phyloP scores from a whole-genome alignment of 2,888 invertebrate genomes.

The Sympetrum striolatum region DNA sequence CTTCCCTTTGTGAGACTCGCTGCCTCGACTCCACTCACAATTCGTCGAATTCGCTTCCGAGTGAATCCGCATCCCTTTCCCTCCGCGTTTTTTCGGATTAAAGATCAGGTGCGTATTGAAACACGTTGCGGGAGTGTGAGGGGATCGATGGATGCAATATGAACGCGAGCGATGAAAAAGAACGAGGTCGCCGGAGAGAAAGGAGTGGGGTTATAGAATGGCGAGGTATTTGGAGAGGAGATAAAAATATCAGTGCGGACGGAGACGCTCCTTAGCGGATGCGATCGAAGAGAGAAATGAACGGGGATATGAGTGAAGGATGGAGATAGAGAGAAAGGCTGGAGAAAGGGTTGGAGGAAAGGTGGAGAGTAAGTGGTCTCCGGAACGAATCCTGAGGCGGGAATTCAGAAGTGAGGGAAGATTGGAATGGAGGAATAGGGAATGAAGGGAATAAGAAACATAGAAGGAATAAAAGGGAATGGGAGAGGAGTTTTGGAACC shows the following conservation, averaged over 20 bases:
- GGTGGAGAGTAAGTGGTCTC: neutral
- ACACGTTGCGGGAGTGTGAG: neutral
- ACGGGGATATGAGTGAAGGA: neutral
- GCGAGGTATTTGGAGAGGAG: neutral
- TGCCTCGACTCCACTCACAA: neutral
- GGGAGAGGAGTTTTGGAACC: neutral
- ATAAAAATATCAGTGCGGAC: neutral
- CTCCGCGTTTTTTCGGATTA: neutral
- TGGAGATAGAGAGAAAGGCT: neutral
- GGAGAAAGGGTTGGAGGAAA: neutral
- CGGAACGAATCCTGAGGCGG: neutral
- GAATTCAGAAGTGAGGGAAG: neutral
- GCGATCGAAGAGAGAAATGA: neutral
- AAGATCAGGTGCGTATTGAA: neutral
- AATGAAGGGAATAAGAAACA: neutral
- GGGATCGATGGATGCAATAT: neutral
- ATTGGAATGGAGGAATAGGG: neutral
- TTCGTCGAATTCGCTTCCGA: neutral
- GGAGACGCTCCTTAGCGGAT: neutral
- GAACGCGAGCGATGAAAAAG: no score
- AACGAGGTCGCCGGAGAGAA: neutral
- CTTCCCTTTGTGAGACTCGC: no score
- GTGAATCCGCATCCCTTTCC: neutral
- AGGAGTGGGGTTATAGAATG: neutral
- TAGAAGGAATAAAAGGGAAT: neutral